A percentile compares a stretch with the other conserved stretches of the same genome.
phyloP scores from a whole-genome alignment of 2,113 vertebrate genomes.

The Heptranchias perlo region DNA sequence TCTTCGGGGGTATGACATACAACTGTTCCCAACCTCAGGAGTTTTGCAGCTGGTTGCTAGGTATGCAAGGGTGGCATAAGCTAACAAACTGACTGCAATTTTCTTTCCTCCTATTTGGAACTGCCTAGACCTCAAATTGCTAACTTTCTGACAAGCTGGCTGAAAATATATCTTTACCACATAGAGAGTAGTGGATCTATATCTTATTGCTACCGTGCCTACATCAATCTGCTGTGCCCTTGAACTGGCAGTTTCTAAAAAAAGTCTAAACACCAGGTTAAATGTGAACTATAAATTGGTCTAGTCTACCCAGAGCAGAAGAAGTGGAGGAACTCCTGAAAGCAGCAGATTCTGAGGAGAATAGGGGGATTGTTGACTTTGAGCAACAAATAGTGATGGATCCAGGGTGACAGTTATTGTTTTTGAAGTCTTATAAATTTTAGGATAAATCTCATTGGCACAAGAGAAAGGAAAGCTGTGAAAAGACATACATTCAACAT shows the following conservation, averaged over 20 bases:
- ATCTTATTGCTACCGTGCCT: not conserved
- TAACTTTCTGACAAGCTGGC: not conserved
- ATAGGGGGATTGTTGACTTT: not conserved
- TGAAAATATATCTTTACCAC: not conserved
- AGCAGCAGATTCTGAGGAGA: not conserved
- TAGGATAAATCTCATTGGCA: not conserved
- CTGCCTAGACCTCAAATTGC: not conserved
- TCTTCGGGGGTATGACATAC: not conserved
- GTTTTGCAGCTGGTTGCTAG: not conserved
- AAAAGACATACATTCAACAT: not conserved
- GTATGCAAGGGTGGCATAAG: not conserved
- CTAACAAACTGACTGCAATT: not conserved
- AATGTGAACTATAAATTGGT: not conserved
- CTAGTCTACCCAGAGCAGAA: not conserved
- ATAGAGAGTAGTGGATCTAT: not conserved
- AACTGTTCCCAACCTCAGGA: not conserved
- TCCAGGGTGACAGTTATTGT: not conserved
- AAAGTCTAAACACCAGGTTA: not conserved
- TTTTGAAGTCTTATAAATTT: not conserved
- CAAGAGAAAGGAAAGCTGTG: not conserved
- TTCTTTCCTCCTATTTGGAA: not conserved
- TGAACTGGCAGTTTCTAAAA: not conserved
- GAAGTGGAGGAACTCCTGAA: not conserved
- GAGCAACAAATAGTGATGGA: not conserved
- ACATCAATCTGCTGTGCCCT: not conserved